These are phyloP conservation scores for Micronycteris hirsuta DNA, from an alignment of 2,113 vertebrate genomes.

Conservation along the genomic window DNA sequence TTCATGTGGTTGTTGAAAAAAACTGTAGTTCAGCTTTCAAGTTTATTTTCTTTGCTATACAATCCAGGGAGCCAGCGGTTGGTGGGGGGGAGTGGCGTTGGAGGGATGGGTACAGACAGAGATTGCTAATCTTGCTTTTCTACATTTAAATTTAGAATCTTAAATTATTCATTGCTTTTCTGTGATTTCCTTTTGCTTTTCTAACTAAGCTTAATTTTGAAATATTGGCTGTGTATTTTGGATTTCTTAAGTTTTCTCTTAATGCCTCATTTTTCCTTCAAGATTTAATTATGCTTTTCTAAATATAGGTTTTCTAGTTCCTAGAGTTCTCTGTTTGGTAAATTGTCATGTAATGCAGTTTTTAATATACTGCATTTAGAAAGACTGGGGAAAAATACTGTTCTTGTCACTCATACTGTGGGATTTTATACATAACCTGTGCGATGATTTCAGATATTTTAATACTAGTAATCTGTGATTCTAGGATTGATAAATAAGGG, in stretches of 20 bases:
- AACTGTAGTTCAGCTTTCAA: conserved; percentile 10
- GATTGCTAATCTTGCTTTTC: neutral
- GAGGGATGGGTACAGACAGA: too few relatives aligned
- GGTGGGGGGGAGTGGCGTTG: too few relatives aligned
- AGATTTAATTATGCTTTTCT: conserved; percentile 15
- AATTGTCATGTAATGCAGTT: neutral
- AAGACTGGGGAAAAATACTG: neutral
- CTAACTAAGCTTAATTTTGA: conserved; percentile 23
- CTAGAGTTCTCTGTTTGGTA: neutral
- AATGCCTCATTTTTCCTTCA: neutral
- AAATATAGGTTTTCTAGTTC: neutral
- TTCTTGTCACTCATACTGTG: neutral
- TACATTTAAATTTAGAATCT: neutral
- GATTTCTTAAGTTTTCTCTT: conserved; percentile 13
- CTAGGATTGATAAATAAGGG: neutral
- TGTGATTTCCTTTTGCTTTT: neutral
- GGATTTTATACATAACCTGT: neutral
- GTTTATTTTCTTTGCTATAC: conserved; percentile 13
- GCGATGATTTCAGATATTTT: neutral
- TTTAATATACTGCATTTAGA: neutral
- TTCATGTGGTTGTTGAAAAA: neutral
- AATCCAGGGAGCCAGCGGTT: neutral
- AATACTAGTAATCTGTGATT: neutral
- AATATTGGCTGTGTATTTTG: neutral
- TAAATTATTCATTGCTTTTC: neutral